Conservation (phyloP, 2,888 invertebrate species). For the Sympetrum striolatum region DNA sequence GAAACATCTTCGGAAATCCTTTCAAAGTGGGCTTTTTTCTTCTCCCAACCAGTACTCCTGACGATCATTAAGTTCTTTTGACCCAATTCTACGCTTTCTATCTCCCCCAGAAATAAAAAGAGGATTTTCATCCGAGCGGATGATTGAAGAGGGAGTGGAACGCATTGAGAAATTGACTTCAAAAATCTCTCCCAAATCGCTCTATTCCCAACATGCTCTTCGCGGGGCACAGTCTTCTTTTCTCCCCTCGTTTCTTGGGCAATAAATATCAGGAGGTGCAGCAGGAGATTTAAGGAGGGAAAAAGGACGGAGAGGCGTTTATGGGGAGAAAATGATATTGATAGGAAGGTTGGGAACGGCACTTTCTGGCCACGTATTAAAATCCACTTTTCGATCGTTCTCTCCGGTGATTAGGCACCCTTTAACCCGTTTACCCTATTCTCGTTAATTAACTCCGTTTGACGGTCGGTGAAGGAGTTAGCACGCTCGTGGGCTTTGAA, state of each 20-base stretch:
- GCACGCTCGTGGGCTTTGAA: no score
- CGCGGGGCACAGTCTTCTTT: background rate
- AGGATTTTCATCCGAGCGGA: background rate
- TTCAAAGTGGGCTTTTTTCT: background rate
- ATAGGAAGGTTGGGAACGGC: background rate
- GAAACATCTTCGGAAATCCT: background rate
- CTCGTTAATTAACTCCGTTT: no score
- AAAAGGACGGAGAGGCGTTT: background rate
- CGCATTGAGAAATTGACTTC: background rate
- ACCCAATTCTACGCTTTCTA: constrained; percentile 33
- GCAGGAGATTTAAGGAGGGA: background rate
- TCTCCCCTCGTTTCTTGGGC: background rate
- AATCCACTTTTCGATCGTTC: no score
- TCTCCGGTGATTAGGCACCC: no score
- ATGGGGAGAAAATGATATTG: background rate
- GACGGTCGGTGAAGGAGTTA: no score
- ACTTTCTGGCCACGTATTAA: no score
- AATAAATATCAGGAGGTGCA: background rate
- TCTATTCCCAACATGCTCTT: background rate
- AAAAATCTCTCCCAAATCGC: background rate
- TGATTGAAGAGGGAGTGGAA: background rate
- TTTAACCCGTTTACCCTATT: no score
- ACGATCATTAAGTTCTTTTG: constrained; percentile 38
- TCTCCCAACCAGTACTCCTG: background rate
- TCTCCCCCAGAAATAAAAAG: background rate